Percentiles rank a stretch among this genome's conserved stretches.
Conservation (phyloP, 2,113 vertebrate genomes). For the Aix galericulata region DNA sequence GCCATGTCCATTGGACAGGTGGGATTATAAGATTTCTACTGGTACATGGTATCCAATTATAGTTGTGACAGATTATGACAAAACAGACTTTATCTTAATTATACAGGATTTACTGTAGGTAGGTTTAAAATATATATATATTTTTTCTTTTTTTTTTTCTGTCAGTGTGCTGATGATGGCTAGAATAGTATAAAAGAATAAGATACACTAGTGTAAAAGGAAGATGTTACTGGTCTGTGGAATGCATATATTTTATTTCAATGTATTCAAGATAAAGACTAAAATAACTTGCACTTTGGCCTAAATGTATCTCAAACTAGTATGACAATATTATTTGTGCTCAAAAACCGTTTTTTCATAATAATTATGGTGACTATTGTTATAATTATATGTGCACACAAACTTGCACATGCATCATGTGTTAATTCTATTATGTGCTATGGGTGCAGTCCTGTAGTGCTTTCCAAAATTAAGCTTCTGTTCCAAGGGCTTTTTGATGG, state of each 20-base stretch:
- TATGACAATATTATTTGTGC: not conserved
- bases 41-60: not conserved
- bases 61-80: not conserved
- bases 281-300: not conserved
- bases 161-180: not conserved
- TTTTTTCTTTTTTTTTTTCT: not conserved
- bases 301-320: not conserved
- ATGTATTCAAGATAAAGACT: not conserved
- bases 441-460: not conserved
- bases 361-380: not conserved
- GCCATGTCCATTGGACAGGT: not conserved
- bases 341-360: not conserved
- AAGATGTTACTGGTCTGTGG: not conserved
- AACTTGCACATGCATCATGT: no score
- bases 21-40: not conserved
- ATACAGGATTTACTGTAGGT: not conserved
- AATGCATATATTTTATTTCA: not conserved
- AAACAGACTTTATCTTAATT: not conserved
- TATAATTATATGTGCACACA: fast-evolving
- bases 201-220: not conserved
- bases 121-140: not conserved
- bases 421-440: not conserved
- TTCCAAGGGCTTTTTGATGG: not conserved
- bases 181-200: not conserved
- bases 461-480: not conserved